These are phyloP conservation scores for Synanthedon myopaeformis DNA, from an alignment of 2,888 invertebrate genomes.

Conservation along the genomic window DNA sequence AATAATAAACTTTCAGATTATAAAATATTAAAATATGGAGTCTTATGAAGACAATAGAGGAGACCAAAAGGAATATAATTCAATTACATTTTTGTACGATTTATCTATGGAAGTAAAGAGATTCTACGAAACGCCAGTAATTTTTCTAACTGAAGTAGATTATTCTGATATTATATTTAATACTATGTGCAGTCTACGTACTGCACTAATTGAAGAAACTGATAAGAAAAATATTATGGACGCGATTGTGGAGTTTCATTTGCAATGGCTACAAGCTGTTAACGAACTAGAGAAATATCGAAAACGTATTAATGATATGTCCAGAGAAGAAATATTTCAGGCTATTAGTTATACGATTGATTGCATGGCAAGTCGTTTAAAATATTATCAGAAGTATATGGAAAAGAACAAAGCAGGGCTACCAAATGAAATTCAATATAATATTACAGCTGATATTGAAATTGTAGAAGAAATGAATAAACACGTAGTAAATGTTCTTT, in stretches of 20 bases:
- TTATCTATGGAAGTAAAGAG: slow-evolving; percentile 46
- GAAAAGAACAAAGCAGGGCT: slow-evolving; percentile 25
- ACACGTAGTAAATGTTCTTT: slow-evolving; percentile 27
- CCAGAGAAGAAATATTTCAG: slow-evolving; percentile 35
- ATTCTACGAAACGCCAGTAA: slow-evolving; percentile 49
- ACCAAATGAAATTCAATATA: slow-evolving; percentile 26
- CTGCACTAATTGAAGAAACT: slow-evolving; percentile 21
- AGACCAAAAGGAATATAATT: slow-evolving; percentile 2
- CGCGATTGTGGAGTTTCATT: slow-evolving; percentile 44
- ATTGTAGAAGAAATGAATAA: slow-evolving; percentile 57
- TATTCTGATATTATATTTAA: slow-evolving; percentile 46
- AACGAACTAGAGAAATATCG: slow-evolving; percentile 41
- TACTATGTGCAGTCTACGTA: slow-evolving; percentile 35
- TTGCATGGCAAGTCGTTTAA: slow-evolving; percentile 34
- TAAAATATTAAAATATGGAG: too few relatives aligned
- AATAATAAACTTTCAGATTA: too few relatives aligned
- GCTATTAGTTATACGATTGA: slow-evolving; percentile 47
- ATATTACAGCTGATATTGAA: slow-evolving; percentile 44
- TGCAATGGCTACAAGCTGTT: slow-evolving; percentile 48
- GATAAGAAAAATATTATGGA: slow-evolving; percentile 22
- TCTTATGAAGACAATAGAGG: too few relatives aligned
- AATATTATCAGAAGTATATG: slow-evolving; percentile 42
- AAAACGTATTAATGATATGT: slow-evolving; percentile 20
- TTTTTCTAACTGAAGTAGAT: slow-evolving; percentile 46
- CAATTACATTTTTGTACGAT: slow-evolving; percentile 32